Conservation (phyloP, 1,140 invertebrate species). For the Bombus haemorrhoidalis region DNA sequence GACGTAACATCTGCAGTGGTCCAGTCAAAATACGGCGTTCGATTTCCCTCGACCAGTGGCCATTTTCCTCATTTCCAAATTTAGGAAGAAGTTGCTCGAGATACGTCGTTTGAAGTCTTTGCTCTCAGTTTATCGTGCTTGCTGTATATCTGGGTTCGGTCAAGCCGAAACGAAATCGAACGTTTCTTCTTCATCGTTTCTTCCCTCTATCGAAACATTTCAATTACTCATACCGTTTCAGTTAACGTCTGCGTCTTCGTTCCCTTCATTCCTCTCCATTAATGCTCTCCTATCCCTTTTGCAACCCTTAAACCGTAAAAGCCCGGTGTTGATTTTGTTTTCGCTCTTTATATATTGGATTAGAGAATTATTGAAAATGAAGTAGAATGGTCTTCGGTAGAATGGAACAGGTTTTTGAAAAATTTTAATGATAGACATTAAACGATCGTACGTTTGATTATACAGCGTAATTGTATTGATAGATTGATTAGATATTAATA, state of each 20-base stretch:
- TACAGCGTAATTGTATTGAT: too few relatives aligned
- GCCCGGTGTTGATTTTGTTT: too few relatives aligned
- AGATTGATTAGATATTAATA: too few relatives aligned
- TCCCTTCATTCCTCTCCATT: constrained; percentile 43
- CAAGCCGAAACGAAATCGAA: not conserved
- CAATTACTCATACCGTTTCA: constrained; percentile 46
- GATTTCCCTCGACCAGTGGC: not conserved
- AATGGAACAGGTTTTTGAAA: too few relatives aligned
- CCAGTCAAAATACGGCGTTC: not conserved
- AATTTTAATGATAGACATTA: too few relatives aligned
- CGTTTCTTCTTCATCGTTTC: not conserved
- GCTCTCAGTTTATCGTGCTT: constrained; percentile 5
- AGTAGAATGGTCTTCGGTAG: too few relatives aligned
- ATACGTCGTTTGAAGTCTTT: constrained; percentile 36
- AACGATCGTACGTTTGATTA: too few relatives aligned
- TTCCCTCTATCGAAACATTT: constrained; percentile 33
- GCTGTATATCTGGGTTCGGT: not conserved
- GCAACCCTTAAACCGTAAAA: not conserved
- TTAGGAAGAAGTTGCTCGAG: constrained; percentile 19
- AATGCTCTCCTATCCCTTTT: not conserved
- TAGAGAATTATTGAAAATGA: too few relatives aligned
- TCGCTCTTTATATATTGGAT: too few relatives aligned
- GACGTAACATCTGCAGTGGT: constrained; percentile 41
- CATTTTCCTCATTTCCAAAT: constrained; percentile 20
- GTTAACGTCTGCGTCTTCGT: not conserved